Evolutionary conservation across 2,113 vertebrate species (phyloP).

Genomic region (Semnopithecus entellus): DNA sequence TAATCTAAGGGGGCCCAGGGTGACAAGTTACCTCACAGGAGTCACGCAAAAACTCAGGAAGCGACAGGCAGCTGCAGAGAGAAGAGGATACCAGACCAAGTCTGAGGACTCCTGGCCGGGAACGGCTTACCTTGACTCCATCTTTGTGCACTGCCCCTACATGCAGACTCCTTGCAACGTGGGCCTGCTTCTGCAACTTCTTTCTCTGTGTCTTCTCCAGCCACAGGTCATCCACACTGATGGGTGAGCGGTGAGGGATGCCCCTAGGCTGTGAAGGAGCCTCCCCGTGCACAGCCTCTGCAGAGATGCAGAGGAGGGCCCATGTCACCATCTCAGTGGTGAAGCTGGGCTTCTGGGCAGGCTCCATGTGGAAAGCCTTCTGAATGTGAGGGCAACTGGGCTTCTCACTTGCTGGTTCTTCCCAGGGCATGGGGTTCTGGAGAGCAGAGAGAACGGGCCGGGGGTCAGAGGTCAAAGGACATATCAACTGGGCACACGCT

Average conservation of each 20-base stretch:
- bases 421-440: constrained; percentile 70
- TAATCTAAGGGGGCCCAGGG: not conserved
- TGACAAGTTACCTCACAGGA: constrained; percentile 37
- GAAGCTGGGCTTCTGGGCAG: constrained; percentile 52
- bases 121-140: constrained; percentile 86
- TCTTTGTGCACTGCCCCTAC: constrained; percentile 68
- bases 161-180: constrained; percentile 77
- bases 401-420: constrained; percentile 77
- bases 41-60: constrained; percentile 34
- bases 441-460: constrained; percentile 70
- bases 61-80: constrained; percentile 30
- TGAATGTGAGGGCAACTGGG: constrained; percentile 66
- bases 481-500: not conserved
- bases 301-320: constrained; percentile 70
- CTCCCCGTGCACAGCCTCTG: constrained; percentile 70
- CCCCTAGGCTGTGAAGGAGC: constrained; percentile 41
- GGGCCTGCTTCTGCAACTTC: constrained; percentile 82
- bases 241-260: constrained; percentile 68
- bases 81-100: constrained; percentile 44
- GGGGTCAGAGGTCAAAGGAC: constrained; percentile 76
- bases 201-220: constrained; percentile 87
- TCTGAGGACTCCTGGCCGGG: not conserved
- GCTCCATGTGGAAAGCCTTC: constrained; percentile 55
- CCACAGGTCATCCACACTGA: constrained; percentile 91
- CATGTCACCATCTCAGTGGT: constrained; percentile 62